Base-by-base conservation (phyloP, 64 coral and sea anemone species). In the Hydrozoanthus tunicans region DNA sequence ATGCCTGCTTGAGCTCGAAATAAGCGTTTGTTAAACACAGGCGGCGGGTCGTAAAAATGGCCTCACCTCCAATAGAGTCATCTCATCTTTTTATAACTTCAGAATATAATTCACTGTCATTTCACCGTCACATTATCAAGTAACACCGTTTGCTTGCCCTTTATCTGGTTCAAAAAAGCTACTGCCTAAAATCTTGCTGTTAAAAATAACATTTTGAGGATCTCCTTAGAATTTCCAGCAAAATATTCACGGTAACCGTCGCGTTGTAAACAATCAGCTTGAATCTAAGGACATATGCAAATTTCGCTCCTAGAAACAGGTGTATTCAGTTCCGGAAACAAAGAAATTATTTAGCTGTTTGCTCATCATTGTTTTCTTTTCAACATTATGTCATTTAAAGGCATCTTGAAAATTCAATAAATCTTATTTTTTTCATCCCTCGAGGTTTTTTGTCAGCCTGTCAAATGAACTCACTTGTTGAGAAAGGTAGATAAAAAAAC, bases 1-100 rank as follows among this genome's bases (percentile, higher is more conserved):
- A 99, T 96, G n/a, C 94, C 94, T 20, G 97, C 97, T 79, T 99
- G 94, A 4, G 97, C 97, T 52, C 93, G 95, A 65, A 92, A 99
- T 4, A 99, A 76, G 15, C 97, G 90, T 60, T 99, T 99, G 85
- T 99, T 99, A 56, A 99, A 99, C 70, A 99, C 89, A 17, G 96
- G 97, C 53, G 92, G 91, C 1, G 89, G 71, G 59, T 86, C 79
- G 23, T 66, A 91, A 64, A 79, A 75, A 78, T 56, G 9, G 43
- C 10, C 11, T 88, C 13, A 88, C 54, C 20, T 88, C 84, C 53
- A 73, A 14, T 12, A 75, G 56, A 60, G 84, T 88, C 84, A 88
- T 88, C 61, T 59, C 61, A 74, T 51, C 11, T 70, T 6, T 8
- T 10, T 70, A 57, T 6, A 13, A 7, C 13, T 43, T 63, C 10